These are phyloP conservation scores for Apistogramma diplotaenia DNA, from an alignment of 2,113 vertebrate genomes.

Conservation along the genomic window DNA sequence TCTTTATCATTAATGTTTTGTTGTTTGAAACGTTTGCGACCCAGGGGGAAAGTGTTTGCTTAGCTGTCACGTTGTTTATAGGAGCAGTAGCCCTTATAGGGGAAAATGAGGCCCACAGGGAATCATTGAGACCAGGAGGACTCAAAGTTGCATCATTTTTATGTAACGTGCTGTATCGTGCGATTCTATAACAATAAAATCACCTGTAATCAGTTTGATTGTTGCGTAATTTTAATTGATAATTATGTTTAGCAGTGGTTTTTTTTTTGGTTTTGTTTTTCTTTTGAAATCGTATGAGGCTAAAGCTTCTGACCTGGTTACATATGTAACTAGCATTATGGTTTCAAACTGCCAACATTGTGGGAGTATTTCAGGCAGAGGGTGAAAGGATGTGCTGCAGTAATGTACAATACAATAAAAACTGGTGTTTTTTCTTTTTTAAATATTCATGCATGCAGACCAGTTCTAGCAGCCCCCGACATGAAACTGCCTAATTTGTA, in stretches of 20 bases:
- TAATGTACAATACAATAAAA: too few relatives aligned
- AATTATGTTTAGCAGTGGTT: background rate
- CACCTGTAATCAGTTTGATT: background rate
- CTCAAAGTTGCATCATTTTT: background rate
- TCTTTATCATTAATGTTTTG: background rate
- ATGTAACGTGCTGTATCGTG: too few relatives aligned
- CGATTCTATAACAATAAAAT: too few relatives aligned
- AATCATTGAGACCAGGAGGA: background rate
- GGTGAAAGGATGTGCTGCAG: too few relatives aligned
- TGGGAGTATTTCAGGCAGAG: too few relatives aligned
- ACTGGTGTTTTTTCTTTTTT: too few relatives aligned
- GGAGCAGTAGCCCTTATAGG: background rate
- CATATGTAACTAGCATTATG: background rate
- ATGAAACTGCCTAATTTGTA: too few relatives aligned
- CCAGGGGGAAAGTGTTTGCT: background rate
- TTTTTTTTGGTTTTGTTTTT: background rate
- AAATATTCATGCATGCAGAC: too few relatives aligned
- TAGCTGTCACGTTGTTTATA: background rate
- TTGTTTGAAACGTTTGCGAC: background rate
- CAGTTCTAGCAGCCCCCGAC: too few relatives aligned
- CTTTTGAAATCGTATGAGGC: background rate
- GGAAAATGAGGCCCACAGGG: background rate
- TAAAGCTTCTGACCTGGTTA: background rate
- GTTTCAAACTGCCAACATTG: background rate
- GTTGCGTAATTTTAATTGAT: background rate